phyloP scores from a whole-genome alignment of 2,113 vertebrate species.

The Tapirus terrestris region DNA sequence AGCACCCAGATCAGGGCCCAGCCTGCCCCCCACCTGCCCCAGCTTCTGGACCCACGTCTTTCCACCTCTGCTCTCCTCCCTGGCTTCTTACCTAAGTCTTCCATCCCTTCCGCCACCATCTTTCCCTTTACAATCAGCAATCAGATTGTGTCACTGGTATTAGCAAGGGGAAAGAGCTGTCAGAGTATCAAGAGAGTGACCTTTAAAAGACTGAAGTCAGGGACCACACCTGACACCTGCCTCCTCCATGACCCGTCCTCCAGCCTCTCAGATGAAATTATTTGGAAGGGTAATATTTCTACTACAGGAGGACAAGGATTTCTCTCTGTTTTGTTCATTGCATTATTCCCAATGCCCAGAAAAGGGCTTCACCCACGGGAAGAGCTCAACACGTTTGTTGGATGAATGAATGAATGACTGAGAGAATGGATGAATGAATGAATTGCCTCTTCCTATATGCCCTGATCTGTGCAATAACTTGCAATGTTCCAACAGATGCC shows the following conservation, averaged over 20 bases:
- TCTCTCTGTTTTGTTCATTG: not conserved
- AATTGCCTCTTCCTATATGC: rapidly evolving
- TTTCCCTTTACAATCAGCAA: rapidly evolving
- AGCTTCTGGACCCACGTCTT: not conserved
- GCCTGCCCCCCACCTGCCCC: not conserved
- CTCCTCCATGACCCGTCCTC: not conserved
- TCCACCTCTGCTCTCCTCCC: not conserved
- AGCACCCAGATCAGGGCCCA: not conserved
- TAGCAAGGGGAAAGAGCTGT: not conserved
- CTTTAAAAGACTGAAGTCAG: not conserved
- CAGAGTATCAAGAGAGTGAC: not conserved
- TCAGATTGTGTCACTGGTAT: not conserved
- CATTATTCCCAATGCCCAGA: not conserved
- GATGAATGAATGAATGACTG: not conserved
- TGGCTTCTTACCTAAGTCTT: not conserved
- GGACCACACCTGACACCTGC: not conserved
- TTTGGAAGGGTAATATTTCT: not conserved
- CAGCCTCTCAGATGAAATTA: not conserved
- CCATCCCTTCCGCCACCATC: not conserved
- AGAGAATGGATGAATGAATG: not conserved
- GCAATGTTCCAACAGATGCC: not conserved
- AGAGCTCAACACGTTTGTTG: not conserved
- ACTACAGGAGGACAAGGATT: not conserved
- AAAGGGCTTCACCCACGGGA: not conserved
- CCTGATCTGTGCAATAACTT: not conserved